Evolutionary conservation across 2,113 vertebrate species (phyloP).

Genomic region (Gallinago paraguaiae): DNA sequence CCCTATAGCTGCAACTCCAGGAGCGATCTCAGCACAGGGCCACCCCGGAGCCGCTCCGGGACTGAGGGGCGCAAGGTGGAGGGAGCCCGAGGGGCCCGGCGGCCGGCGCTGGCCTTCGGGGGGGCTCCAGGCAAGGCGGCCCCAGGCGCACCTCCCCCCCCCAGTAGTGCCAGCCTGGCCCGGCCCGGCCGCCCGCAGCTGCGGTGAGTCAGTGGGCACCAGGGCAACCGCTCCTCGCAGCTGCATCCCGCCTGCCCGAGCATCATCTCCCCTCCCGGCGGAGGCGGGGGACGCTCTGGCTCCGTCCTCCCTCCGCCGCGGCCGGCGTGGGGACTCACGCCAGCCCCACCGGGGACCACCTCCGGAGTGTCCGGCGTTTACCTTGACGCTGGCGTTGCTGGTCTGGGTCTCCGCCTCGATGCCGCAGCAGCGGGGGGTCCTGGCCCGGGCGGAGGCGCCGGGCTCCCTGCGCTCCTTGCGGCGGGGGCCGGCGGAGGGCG

Average conservation of each 20-base stretch:
- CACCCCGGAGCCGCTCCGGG: background rate
- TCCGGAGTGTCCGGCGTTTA: background rate
- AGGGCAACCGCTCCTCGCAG: background rate
- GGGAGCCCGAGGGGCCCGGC: background rate
- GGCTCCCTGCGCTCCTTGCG: slow-evolving; percentile 75
- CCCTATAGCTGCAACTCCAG: rapidly evolving
- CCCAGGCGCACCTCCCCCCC: background rate
- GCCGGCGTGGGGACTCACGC: background rate
- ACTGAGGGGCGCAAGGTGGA: background rate
- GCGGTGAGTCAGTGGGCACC: background rate
- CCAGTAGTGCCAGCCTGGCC: background rate
- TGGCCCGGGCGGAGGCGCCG: slow-evolving; percentile 73
- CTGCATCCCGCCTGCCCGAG: background rate
- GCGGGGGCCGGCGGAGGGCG: slow-evolving; percentile 72
- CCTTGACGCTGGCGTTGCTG: slow-evolving; percentile 84
- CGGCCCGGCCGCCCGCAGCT: background rate
- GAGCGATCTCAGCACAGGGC: background rate
- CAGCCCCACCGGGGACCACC: too few species aligned
- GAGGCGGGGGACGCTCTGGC: background rate
- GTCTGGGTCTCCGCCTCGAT: slow-evolving; percentile 93
- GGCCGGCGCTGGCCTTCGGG: background rate
- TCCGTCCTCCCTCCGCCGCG: background rate
- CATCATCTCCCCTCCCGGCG: background rate
- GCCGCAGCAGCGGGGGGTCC: slow-evolving; percentile 75
- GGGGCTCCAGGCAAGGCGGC: background rate